A percentile compares a stretch with the other conserved stretches of the same genome.
Evolutionary conservation across 2,888 invertebrate species (phyloP).

Genomic region (Drosophila anomalata): DNA sequence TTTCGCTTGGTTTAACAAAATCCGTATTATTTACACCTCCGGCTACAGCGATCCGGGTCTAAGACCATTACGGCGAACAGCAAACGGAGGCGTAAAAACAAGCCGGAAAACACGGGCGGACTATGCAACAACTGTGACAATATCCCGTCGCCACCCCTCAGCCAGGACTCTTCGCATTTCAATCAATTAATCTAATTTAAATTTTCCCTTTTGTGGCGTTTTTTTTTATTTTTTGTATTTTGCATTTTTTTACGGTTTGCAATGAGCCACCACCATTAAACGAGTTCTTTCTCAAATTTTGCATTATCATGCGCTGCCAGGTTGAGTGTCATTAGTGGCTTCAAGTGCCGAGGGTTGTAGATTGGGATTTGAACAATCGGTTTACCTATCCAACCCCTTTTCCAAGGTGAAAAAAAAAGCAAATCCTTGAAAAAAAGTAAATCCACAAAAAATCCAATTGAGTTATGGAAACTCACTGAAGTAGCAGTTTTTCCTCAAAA

Average conservation of each 20-base stretch:
- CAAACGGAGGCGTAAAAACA: constrained; percentile 36
- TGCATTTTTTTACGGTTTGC: constrained; percentile 11
- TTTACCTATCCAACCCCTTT: constrained; percentile 40
- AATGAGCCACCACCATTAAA: constrained; percentile 70
- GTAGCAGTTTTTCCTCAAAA: constrained; percentile 47
- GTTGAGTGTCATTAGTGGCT: constrained; percentile 61
- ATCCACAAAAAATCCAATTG: constrained; percentile 53
- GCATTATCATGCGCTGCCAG: constrained; percentile 65
- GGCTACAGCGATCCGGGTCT: constrained; percentile 50
- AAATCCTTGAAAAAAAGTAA: constrained; percentile 2
- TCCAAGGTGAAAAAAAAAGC: constrained; percentile 24
- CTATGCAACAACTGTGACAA: constrained; percentile 68
- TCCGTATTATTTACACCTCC: constrained; percentile 81
- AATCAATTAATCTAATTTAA: constrained; percentile 83
- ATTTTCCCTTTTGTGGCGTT: constrained; percentile 70
- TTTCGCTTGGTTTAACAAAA: constrained; percentile 80
- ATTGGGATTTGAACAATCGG: constrained; percentile 26
- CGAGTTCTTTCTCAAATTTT: constrained; percentile 62
- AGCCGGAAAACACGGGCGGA: constrained; percentile 30
- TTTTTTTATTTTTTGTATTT: constrained; percentile 24
- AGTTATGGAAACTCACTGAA: constrained; percentile 54
- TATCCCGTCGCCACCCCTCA: constrained; percentile 12
- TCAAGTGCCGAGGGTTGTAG: constrained; percentile 52
- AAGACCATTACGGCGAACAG: constrained; percentile 51
- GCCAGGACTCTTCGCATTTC: constrained; percentile 63